Evolutionary conservation across 2,113 vertebrate species (phyloP), one percentile per base, ranked within the genome.

Genomic region (Cynocephalus volans): DNA sequence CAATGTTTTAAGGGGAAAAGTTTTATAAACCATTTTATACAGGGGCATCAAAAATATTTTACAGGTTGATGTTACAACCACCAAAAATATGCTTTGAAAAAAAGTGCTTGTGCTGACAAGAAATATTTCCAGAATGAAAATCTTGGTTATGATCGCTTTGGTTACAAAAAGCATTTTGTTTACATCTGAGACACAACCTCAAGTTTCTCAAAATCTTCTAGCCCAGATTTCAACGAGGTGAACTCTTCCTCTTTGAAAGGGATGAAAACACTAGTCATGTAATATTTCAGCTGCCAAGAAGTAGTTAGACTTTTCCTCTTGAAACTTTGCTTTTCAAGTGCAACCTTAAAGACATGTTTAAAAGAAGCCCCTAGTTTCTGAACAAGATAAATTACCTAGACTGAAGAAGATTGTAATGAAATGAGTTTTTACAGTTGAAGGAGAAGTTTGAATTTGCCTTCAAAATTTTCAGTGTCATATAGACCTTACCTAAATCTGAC

Each of bases 101-200:
- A 90, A 96, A 93, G 85, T 72, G 18, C 12, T 89, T 89, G 7
- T 84, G n/a, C 54, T 88, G 50, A 76, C 69, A 90, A 36, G 33
- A 95, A 90, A 72, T 95, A 81, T 82, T 80, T 95, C 4, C 58
- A 87, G 52, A 88, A 85, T 93, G 50, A 98, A 90, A 84, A 87
- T 80, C 54, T 92, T 90, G 65, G 56, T 70, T 97, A 36, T 95
- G 62, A 81, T 97, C 45, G 83, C 70, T 83, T 95, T 87, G 12
- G n/a, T 86, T 77, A 36, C 21, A 96, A 77, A 91, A 95, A 95
- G 62, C 17, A 70, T 96, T 97, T 96, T 76, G 56, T 90, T 94
- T 93, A 28, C 83, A 19, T 75, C 77, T 87, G 64, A 70, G 67
- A 92, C 13, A 92, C 23, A 45, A 26, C 41, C 58, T 80, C 62